These are phyloP conservation scores for Patella caerulea DNA, from an alignment of 2,888 invertebrate genomes.

Conservation along the genomic window DNA sequence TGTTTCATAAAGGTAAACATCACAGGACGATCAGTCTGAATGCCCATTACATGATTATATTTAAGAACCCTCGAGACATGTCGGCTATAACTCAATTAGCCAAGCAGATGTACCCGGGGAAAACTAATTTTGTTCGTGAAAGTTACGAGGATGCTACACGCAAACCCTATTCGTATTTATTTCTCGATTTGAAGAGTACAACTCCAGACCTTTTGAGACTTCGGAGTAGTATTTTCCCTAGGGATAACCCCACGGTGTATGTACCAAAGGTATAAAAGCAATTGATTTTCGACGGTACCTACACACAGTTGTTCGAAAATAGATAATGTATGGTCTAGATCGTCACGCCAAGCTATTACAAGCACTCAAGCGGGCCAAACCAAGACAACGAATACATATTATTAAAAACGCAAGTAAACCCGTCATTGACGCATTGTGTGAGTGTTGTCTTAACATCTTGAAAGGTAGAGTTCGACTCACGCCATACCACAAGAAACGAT, in stretches of 20 bases:
- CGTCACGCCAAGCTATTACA: background rate
- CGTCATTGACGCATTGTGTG: conserved; percentile 3
- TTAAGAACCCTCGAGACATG: background rate
- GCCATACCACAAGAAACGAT: conserved; percentile 4
- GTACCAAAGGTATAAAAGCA: conserved; percentile 14
- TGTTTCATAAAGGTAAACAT: conserved; percentile 15
- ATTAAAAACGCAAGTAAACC: conserved; percentile 4
- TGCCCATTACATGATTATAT: conserved; percentile 14
- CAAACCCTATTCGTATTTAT: no score
- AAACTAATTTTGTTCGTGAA: no score
- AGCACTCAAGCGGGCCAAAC: background rate
- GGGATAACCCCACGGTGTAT: conserved; percentile 18
- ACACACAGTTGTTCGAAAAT: background rate
- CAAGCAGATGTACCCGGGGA: conserved; percentile 17
- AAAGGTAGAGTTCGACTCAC: conserved; percentile 19
- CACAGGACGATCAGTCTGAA: conserved; percentile 20
- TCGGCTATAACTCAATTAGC: conserved; percentile 10
- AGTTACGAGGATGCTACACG: no score
- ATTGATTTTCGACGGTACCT: background rate
- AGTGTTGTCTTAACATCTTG: conserved; percentile 5
- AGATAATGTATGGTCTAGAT: background rate
- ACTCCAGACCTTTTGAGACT: no score
- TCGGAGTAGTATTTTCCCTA: conserved; percentile 13
- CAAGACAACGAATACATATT: background rate
- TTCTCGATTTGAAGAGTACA: no score